phyloP scores from a whole-genome alignment of 2,113 vertebrate species.

The Lucifuga dentata region DNA sequence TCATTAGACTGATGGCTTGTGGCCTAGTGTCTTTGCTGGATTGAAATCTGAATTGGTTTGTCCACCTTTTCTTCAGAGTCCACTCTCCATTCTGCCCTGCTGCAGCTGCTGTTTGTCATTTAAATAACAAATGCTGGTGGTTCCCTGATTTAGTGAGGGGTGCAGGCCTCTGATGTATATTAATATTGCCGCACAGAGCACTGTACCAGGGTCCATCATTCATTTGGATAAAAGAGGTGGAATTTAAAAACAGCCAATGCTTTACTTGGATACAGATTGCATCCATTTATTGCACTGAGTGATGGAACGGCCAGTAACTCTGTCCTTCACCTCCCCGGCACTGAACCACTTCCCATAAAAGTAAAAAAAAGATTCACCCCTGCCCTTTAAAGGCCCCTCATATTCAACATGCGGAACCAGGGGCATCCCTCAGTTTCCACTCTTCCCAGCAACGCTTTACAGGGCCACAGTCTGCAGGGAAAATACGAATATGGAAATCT shows the following conservation, averaged over 20 bases:
- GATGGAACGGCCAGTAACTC: conserved; percentile 81
- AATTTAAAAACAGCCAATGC: conserved; percentile 86
- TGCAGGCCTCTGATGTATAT: conserved; percentile 84
- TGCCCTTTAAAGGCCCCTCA: conserved; percentile 70
- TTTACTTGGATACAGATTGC: conserved; percentile 87
- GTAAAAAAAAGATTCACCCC: conserved; percentile 76
- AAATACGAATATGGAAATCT: neutral
- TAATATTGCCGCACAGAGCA: conserved; percentile 82
- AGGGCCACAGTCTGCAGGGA: neutral
- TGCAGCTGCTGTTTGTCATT: conserved; percentile 82
- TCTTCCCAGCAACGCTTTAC: conserved; percentile 1
- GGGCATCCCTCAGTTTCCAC: conserved; percentile 55
- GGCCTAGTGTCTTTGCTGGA: conserved; percentile 70
- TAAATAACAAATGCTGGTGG: conserved; percentile 85
- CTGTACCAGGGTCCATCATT: conserved; percentile 84
- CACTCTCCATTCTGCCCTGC: conserved; percentile 55
- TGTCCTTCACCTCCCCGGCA: conserved; percentile 84
- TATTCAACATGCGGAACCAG: conserved; percentile 52
- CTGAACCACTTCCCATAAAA: conserved; percentile 80
- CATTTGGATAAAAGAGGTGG: conserved; percentile 88
- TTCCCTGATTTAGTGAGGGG: conserved; percentile 85
- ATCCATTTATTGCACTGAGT: conserved; percentile 87
- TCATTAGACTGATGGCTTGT: conserved; percentile 81
- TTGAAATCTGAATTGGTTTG: conserved; percentile 85
- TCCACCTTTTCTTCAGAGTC: conserved; percentile 74